A percentile compares a stretch with the other conserved stretches of the same genome.
Conservation (phyloP, 2,888 invertebrate genomes). For the Drosophila flavopinicola region DNA sequence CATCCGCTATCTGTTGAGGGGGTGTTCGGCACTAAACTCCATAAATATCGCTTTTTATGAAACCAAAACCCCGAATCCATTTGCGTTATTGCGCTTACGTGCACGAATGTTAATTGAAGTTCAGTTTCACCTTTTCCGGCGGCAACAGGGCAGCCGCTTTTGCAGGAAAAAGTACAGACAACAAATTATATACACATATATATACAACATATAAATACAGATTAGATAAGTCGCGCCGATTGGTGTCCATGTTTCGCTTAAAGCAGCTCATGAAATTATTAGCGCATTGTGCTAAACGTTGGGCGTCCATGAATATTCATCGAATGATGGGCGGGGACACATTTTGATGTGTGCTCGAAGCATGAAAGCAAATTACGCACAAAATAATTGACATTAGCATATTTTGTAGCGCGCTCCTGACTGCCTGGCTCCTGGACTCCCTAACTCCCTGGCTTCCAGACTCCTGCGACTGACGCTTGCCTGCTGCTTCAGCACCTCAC, state of each 20-base stretch:
- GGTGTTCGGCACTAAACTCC: slow-evolving; percentile 61
- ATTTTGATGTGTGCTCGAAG: slow-evolving; percentile 61
- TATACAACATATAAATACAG: slow-evolving; percentile 39
- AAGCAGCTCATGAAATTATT: slow-evolving; percentile 47
- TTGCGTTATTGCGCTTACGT: slow-evolving; percentile 79
- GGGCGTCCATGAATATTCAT: slow-evolving; percentile 64
- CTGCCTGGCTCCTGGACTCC: not conserved
- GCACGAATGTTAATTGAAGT: slow-evolving; percentile 79
- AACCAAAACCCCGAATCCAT: slow-evolving; percentile 71
- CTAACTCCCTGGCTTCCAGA: not conserved
- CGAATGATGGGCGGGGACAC: slow-evolving; percentile 34
- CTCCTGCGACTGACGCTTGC: slow-evolving; percentile 4
- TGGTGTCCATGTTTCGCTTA: slow-evolving; percentile 39
- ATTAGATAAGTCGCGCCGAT: slow-evolving; percentile 66
- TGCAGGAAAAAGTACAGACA: slow-evolving; percentile 4
- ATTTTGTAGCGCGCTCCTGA: slow-evolving; percentile 45
- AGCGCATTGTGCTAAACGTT: slow-evolving; percentile 34
- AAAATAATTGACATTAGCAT: slow-evolving; percentile 78
- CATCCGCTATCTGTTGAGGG: slow-evolving; percentile 40
- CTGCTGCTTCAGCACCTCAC: not conserved
- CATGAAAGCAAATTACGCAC: slow-evolving; percentile 79
- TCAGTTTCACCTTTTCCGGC: slow-evolving; percentile 42
- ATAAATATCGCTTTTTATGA: slow-evolving; percentile 77
- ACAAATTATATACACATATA: not conserved
- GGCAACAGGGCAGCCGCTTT: slow-evolving; percentile 1